Evolutionary conservation across 2,797 vertebrate genomes (phyloP), one percentile per base, ranked within the genome.

Genomic region (Nyctalus aviator): DNA sequence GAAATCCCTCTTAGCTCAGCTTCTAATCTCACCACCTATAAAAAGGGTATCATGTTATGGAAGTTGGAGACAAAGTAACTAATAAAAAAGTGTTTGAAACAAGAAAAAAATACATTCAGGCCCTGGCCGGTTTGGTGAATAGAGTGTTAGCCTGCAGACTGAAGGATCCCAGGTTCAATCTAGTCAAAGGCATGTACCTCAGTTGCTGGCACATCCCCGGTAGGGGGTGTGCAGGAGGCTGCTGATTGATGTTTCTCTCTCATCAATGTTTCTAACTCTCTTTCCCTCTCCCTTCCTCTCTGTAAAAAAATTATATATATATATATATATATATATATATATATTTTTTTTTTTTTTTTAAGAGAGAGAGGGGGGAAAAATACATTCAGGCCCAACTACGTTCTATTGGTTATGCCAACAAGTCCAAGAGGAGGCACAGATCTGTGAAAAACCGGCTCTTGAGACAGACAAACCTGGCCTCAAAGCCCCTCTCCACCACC

Each of bases 1-100:
- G 55, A 95, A 90, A 84, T 57, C 25, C 50, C 71, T 59, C 17
- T 27, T 17, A 59, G n/a, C 59, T 93, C 69, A 55, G 68, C 73
- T 83, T 71, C 55, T 41, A 84, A n/a, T 55, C 57, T 77, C 21
- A 72, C 64, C 35, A 37, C 84, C 75, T 88, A 46, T 30, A 78
- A 77, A 90, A 72, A 89, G 4, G 48, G 13, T 20, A 27, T 10
- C 25, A 20, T 66, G 37, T 72, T 55, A 66, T 12, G 8, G 57
- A 93, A 64, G 53, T 1, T 64, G 64, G 48, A 55, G 25, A 57
- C 88, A 55, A 44, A 95, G 64, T 37, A 41, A 41, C 69, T 32
- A 9, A 72, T 30, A 48, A 17, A 30, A 82, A 86, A 79, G 48
- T 48, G 32, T 53, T 44, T 57, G n/a, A 69, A 57, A 88, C 12